Percentiles rank a stretch among this genome's conserved stretches.
Conservation (phyloP, 2,888 invertebrate genomes). For the Ceramica pisi region DNA sequence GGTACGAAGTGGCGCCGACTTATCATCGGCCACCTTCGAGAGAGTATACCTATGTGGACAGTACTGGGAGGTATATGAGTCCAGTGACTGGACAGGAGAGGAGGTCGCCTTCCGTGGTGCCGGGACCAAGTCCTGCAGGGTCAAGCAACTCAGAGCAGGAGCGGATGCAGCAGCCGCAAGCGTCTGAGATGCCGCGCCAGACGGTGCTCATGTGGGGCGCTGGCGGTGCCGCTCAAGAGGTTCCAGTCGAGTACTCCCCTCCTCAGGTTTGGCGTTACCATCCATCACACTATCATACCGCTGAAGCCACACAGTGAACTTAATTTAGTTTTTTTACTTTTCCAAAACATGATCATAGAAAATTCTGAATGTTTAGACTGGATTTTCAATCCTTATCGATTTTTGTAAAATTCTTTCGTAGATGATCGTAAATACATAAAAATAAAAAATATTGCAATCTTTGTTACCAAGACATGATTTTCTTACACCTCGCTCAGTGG, state of each 20-base stretch:
- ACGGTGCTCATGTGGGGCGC: constrained; percentile 98
- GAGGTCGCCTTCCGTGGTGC: constrained; percentile 91
- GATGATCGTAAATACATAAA: constrained; percentile 42
- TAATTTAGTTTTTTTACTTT: constrained; percentile 35
- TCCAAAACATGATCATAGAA: constrained; percentile 15
- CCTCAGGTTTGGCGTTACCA: constrained; percentile 90
- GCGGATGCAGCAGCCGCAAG: constrained; percentile 81
- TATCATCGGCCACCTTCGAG: constrained; percentile 92
- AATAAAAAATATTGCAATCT: constrained; percentile 64
- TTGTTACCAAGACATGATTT: constrained; percentile 79
- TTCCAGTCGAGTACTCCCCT: constrained; percentile 87
- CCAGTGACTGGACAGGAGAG: constrained; percentile 92
- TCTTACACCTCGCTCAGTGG: constrained; percentile 83
- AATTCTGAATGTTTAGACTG: constrained; percentile 13
- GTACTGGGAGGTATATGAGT: constrained; percentile 91
- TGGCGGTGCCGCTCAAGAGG: constrained; percentile 86
- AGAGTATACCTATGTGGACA: constrained; percentile 91
- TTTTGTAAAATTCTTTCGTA: constrained; percentile 27
- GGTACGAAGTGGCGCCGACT: constrained; percentile 91
- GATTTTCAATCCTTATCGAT: neutral
- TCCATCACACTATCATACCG: constrained; percentile 88
- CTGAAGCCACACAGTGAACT: constrained; percentile 88
- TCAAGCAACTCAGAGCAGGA: constrained; percentile 87
- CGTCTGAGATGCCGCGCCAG: constrained; percentile 93
- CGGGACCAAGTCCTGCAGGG: constrained; percentile 88